Base-by-base conservation (phyloP, 1,140 invertebrate species). In the Penaeus chinensis region DNA sequence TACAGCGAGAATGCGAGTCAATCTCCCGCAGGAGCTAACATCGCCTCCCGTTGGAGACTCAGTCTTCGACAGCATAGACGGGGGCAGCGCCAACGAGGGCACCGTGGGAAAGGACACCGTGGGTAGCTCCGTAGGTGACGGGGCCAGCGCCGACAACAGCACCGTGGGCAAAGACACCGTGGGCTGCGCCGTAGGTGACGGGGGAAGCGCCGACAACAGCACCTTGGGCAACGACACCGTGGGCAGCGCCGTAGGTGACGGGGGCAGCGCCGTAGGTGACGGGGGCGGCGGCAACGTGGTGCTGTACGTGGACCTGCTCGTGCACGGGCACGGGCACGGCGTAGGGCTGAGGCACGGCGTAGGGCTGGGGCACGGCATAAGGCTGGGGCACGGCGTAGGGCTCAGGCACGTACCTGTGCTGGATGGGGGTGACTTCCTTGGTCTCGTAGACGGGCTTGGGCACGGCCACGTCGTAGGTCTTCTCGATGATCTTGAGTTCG, bases 341-440 rank as follows among this genome's bases (percentile, higher is more conserved):
- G 60, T 82, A 82, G 37, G 89, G 89, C 63, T 89, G 89, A 19
- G 89, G 84, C 74, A 89, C 89, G 62, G 89, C 54, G 66, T 82
- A 82, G 37, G 89, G 89, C 65, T 89, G 89, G 27, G 89, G 84
- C 76, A 89, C 89, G 42, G 89, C 81, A 24, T 71, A 84, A 10
- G 89, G 89, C 65, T 89, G 89, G 37, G 89, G 89, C 62, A 89
- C 89, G n/a, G 89, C 89, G 63, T 89, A 89, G 61, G 89, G 89
- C 85, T 89, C 83, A 20, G 89, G 66, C 24, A 89, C 85, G 89
- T 89, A 89, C 61, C 84, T 79, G 85, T 89, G 85, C 37, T 89
- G 89, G 47, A 89, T 65, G 81, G 85, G 85, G 47, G 85, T 86
- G 27, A 89, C 76, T 24, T 84, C 81, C 85, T 89, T 77, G 82